Percentiles rank a stretch among this genome's conserved stretches.
Conservation (phyloP, 2,888 invertebrate genomes). For the Octodonta nipae region DNA sequence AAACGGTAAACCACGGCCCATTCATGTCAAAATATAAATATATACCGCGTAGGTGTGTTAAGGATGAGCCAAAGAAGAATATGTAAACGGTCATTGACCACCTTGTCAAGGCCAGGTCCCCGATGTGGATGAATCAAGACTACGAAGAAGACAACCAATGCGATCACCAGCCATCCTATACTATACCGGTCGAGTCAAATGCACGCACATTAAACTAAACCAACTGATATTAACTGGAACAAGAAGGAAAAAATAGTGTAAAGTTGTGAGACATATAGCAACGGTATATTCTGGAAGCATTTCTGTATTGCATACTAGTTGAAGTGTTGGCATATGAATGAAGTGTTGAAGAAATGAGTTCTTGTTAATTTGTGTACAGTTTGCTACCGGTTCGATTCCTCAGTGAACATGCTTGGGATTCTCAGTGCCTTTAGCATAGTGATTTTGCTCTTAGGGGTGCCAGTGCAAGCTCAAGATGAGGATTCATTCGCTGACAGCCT, state of each 20-base stretch:
- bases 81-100: conserved; percentile 3
- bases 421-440: conserved; percentile 11
- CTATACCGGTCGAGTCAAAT: conserved; percentile 1
- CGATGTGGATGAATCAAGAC: conserved; percentile 6
- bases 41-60: neutral
- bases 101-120: conserved; percentile 7
- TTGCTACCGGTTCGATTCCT: neutral
- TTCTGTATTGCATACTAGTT: conserved; percentile 29
- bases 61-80: conserved; percentile 1
- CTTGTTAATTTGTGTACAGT: conserved; percentile 2
- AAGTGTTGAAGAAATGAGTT: conserved; percentile 14
- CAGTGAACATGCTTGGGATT: neutral
- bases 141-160: neutral
- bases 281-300: conserved; percentile 30
- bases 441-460: conserved; percentile 23
- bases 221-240: conserved; percentile 2
- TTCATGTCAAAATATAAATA: no score
- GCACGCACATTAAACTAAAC: neutral
- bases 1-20: no score
- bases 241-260: conserved; percentile 1
- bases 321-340: conserved; percentile 26
- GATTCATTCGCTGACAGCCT: conserved; percentile 71
- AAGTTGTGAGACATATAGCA: conserved; percentile 11
- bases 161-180: neutral
- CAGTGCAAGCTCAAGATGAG: conserved; percentile 48